Conservation (phyloP, 2,797 vertebrate genomes). For the Eulemur albifrons region DNA sequence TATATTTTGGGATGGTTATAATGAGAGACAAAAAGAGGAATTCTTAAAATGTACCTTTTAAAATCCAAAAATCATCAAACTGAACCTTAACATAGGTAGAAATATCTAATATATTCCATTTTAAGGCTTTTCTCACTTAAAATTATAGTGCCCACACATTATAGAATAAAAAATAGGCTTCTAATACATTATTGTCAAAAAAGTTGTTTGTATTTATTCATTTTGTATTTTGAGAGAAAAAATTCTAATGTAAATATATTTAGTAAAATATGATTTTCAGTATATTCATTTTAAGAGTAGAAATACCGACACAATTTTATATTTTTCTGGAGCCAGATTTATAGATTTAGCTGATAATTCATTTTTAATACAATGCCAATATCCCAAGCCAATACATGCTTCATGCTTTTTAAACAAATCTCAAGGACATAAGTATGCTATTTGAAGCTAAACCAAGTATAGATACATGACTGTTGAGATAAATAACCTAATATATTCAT, state of each 20-base stretch:
- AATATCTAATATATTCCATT: neutral
- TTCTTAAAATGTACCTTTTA: neutral
- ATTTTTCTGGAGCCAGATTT: neutral
- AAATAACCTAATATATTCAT: neutral
- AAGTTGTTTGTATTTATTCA: neutral
- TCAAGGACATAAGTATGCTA: neutral
- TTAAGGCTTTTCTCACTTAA: neutral
- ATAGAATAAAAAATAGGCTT: neutral
- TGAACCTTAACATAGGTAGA: neutral
- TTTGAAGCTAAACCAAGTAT: neutral
- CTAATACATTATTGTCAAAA: neutral
- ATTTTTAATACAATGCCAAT: neutral
- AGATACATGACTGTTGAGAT: neutral
- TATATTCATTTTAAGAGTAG: neutral
- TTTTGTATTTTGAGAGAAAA: slow-evolving; percentile 13
- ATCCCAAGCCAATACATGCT: neutral
- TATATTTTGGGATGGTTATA: neutral
- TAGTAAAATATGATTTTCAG: neutral
- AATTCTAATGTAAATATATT: neutral
- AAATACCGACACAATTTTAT: neutral
- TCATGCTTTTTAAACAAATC: neutral
- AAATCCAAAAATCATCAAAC: neutral
- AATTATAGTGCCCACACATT: neutral
- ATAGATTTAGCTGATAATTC: neutral
- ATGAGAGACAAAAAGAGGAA: neutral